These are phyloP conservation scores for Timandra comae DNA, from an alignment of 2,888 invertebrate genomes.

Conservation along the genomic window DNA sequence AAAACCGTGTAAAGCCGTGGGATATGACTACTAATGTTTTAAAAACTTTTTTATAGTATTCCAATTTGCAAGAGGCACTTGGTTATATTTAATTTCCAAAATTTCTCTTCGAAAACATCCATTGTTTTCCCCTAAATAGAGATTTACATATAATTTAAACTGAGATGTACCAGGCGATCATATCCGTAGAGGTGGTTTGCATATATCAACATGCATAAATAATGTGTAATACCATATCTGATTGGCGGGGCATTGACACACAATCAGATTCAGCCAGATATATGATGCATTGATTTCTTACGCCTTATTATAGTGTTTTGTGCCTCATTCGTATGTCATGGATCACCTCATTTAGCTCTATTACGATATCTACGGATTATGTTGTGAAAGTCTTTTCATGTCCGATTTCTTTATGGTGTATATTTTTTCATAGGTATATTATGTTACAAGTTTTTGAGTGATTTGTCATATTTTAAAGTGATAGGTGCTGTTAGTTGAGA, in stretches of 20 bases:
- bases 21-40: too few species aligned
- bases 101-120: too few species aligned
- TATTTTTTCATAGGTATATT: too few species aligned
- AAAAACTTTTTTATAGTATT: too few species aligned
- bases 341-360: constrained; percentile 14
- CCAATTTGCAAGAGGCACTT: too few species aligned
- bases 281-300: constrained; percentile 38
- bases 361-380: constrained; percentile 17
- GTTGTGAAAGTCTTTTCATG: not conserved
- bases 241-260: constrained; percentile 31
- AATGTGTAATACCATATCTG: constrained; percentile 29
- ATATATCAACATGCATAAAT: constrained; percentile 32
- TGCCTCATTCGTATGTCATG: constrained; percentile 22
- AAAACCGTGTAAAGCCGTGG: too few species aligned
- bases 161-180: constrained; percentile 11
- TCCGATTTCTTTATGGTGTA: not conserved
- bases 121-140: too few species aligned
- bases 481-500: too few species aligned
- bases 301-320: constrained; percentile 28
- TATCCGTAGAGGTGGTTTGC: constrained; percentile 18
- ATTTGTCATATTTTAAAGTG: too few species aligned
- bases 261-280: constrained; percentile 31
- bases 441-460: too few species aligned
- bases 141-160: constrained; percentile 1
- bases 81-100: too few species aligned